Percentiles rank a stretch among this genome's conserved stretches.
Evolutionary conservation across 1,140 invertebrate species (phyloP).

Genomic region (Leguminivora glycinivorella): DNA sequence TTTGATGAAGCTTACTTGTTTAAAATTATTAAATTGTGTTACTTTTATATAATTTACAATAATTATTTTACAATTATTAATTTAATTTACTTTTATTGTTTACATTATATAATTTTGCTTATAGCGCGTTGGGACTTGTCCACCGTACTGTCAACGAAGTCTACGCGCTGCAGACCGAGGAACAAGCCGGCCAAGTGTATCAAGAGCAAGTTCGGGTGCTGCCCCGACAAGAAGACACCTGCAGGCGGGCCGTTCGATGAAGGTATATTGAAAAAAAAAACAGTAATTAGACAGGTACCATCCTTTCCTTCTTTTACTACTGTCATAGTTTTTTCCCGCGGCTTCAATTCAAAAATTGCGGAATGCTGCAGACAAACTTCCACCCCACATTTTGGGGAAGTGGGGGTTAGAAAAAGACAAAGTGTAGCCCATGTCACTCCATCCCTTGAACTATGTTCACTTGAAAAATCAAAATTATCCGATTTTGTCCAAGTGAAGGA

Average conservation of each 20-base stretch:
- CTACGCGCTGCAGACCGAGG: slow-evolving; percentile 81
- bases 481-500: too few relatives aligned
- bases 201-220: slow-evolving; percentile 90
- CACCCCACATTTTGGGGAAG: too few relatives aligned
- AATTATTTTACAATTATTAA: not conserved
- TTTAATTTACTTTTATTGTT: too few relatives aligned
- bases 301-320: not conserved
- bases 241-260: slow-evolving; percentile 92
- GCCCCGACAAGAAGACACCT: slow-evolving; percentile 89
- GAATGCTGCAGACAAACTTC: too few relatives aligned
- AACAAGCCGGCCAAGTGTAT: slow-evolving; percentile 83
- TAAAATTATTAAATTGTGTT: slow-evolving; percentile 15
- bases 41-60: too few relatives aligned
- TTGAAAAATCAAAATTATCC: too few relatives aligned
- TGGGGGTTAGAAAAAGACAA: too few relatives aligned
- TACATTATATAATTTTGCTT: slow-evolving; percentile 32
- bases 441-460: too few relatives aligned
- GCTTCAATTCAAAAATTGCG: too few relatives aligned
- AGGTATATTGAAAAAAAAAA: slow-evolving; percentile 74
- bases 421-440: too few relatives aligned
- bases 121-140: slow-evolving; percentile 58
- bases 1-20: not conserved
- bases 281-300: not conserved
- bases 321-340: too few relatives aligned
- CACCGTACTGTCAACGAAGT: slow-evolving; percentile 74